These are phyloP conservation scores for Armadillidium nasatum DNA, from an alignment of 1,140 invertebrate genomes.

Conservation along the genomic window DNA sequence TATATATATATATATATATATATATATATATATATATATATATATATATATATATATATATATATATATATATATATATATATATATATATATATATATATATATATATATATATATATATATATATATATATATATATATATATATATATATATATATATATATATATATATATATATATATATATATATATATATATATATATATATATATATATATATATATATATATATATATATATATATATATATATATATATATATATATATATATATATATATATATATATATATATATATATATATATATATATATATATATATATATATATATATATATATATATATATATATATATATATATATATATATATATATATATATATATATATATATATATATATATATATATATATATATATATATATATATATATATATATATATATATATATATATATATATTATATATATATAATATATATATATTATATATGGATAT, in stretches of 20 bases:
- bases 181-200: slow-evolving; percentile 7
- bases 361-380: background rate
- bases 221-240: background rate
- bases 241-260: background rate
- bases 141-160: background rate
- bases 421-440: too few relatives aligned
- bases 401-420: too few relatives aligned
- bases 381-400: background rate
- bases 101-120: background rate
- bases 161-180: slow-evolving; percentile 12
- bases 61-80: slow-evolving; percentile 11
- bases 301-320: background rate
- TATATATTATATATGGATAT: too few relatives aligned
- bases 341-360: slow-evolving; percentile 1
- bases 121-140: background rate
- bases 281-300: background rate
- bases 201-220: background rate
- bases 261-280: background rate
- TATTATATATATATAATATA: too few relatives aligned
- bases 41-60: background rate
- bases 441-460: too few relatives aligned
- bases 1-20: slow-evolving; percentile 13
- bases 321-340: slow-evolving; percentile 2
- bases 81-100: slow-evolving; percentile 8
- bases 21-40: background rate